Evolutionary conservation across 2,888 invertebrate species (phyloP).

Genomic region (Phyllotreta cruciferae): DNA sequence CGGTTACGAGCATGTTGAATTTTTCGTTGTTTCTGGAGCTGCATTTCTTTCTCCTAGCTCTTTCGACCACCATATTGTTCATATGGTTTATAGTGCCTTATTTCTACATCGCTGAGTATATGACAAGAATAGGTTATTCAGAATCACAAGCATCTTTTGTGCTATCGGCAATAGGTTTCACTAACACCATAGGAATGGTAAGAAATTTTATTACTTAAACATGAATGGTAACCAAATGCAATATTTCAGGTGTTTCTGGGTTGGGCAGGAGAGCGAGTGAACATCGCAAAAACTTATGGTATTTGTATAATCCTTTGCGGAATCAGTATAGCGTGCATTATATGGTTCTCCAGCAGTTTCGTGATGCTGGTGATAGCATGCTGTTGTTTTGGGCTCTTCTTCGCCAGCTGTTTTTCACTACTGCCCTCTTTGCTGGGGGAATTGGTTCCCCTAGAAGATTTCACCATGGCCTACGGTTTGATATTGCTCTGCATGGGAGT

Average conservation of each 20-base stretch:
- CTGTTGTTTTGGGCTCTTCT: constrained; percentile 84
- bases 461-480: constrained; percentile 92
- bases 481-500: constrained; percentile 89
- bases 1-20: constrained; percentile 76
- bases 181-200: constrained; percentile 92
- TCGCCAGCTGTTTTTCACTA: constrained; percentile 90
- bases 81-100: constrained; percentile 95
- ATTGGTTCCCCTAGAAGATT: constrained; percentile 87
- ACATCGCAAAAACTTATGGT: constrained; percentile 83
- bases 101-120: constrained; percentile 88
- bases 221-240: too few species aligned
- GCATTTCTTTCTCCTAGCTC: constrained; percentile 80
- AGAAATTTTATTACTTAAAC: too few species aligned
- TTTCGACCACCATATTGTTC: constrained; percentile 88
- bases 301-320: constrained; percentile 76
- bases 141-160: constrained; percentile 79
- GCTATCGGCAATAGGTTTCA: constrained; percentile 85
- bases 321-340: constrained; percentile 68
- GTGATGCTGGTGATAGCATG: constrained; percentile 52
- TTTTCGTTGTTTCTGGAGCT: constrained; percentile 79
- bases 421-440: constrained; percentile 90
- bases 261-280: constrained; percentile 87
- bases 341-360: constrained; percentile 55
- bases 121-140: constrained; percentile 70
- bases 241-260: constrained; percentile 86